Conservation (phyloP, 2,797 vertebrate genomes). For the Lepidocolaptes lacrymiger region DNA sequence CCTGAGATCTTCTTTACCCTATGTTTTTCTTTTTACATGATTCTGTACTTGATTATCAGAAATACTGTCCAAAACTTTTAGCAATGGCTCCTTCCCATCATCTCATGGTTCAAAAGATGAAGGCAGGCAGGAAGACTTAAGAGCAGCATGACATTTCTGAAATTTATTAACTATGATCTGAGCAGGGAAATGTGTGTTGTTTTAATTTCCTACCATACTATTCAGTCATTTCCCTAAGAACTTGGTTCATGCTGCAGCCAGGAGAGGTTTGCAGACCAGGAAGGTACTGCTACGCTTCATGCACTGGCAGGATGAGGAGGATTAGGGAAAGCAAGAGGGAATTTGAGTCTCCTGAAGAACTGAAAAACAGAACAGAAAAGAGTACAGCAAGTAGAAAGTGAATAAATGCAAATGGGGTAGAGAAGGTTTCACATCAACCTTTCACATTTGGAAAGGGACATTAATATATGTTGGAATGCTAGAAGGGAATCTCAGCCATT, state of each 20-base stretch:
- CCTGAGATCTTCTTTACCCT: slow-evolving; percentile 67
- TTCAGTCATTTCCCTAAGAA: neutral
- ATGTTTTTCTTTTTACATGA: slow-evolving; percentile 13
- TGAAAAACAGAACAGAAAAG: neutral
- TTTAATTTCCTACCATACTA: neutral
- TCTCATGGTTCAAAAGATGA: neutral
- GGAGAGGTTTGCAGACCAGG: neutral
- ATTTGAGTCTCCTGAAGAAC: neutral
- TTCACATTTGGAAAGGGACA: neutral
- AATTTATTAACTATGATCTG: neutral
- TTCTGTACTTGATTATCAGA: slow-evolving; percentile 55
- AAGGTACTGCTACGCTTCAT: neutral
- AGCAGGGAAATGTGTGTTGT: neutral
- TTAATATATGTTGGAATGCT: neutral
- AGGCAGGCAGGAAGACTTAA: neutral
- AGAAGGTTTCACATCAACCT: neutral
- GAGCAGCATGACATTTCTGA: neutral
- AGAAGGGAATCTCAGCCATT: neutral
- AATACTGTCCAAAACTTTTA: slow-evolving; percentile 35
- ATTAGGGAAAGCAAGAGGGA: neutral
- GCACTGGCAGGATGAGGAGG: neutral
- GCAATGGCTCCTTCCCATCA: neutral
- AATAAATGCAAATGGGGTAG: neutral
- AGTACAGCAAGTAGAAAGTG: neutral
- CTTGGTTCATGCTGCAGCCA: neutral